A percentile compares a stretch with the other conserved stretches of the same genome.
Evolutionary conservation across 1,140 invertebrate species (phyloP).

Genomic region (Drosophila nebulosa): DNA sequence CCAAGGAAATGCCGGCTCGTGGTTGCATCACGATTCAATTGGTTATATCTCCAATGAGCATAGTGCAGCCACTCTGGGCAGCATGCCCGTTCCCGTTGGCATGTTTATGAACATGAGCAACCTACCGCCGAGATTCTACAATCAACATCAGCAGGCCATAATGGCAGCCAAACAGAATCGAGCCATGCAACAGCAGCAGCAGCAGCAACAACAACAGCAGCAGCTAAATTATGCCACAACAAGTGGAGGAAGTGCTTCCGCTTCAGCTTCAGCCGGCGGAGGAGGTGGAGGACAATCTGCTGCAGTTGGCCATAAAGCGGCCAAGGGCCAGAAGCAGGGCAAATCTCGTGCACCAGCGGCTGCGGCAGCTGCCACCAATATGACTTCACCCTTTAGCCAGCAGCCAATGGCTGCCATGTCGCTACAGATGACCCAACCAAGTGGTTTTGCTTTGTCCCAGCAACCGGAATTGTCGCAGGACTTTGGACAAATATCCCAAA

Average conservation of each 20-base stretch:
- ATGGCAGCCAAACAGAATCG: constrained; percentile 81
- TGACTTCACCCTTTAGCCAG: constrained; percentile 80
- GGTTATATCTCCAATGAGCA: constrained; percentile 95
- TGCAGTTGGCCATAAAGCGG: not conserved
- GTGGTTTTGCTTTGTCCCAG: constrained; percentile 86
- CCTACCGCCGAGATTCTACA: constrained; percentile 92
- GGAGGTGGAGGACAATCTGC: constrained; percentile 40
- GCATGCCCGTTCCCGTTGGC: constrained; percentile 94
- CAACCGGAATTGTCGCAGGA: constrained; percentile 94
- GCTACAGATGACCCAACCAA: constrained; percentile 86
- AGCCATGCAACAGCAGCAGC: constrained; percentile 33
- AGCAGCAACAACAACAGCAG: constrained; percentile 27
- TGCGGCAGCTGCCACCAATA: not conserved
- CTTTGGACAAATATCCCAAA: constrained; percentile 95
- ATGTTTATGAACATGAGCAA: constrained; percentile 97
- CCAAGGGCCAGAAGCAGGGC: not conserved
- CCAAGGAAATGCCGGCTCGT: constrained; percentile 8
- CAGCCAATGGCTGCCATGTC: constrained; percentile 83
- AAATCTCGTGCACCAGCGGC: not conserved
- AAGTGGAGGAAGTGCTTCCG: constrained; percentile 40
- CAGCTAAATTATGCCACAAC: not conserved
- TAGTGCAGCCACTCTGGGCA: constrained; percentile 88
- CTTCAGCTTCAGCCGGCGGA: not conserved
- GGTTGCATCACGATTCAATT: constrained; percentile 92
- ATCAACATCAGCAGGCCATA: constrained; percentile 86